phyloP scores from a whole-genome alignment of 2,797 vertebrate genomes.

The Neostethus bicornis region DNA sequence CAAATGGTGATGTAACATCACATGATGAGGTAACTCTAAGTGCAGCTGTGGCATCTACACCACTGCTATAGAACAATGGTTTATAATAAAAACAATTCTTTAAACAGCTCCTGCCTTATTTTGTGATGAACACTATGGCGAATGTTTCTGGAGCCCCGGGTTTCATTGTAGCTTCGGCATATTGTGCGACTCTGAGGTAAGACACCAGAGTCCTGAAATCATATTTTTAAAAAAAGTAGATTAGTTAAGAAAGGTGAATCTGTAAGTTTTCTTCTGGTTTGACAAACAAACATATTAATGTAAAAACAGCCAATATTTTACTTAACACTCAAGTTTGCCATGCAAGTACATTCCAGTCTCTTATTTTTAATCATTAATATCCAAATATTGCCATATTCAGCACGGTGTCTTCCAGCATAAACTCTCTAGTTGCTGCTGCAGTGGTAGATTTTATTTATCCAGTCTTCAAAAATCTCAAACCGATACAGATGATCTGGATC shows the following conservation, averaged over 20 bases:
- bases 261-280: neutral
- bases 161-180: constrained; percentile 85
- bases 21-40: constrained; percentile 75
- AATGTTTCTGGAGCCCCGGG: constrained; percentile 81
- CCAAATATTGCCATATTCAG: constrained; percentile 65
- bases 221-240: neutral
- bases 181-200: constrained; percentile 85
- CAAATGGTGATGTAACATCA: constrained; percentile 67
- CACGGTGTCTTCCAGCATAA: constrained; percentile 88
- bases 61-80: neutral
- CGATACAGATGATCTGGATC: constrained; percentile 77
- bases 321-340: neutral
- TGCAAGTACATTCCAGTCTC: neutral
- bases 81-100: constrained; percentile 8
- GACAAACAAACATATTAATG: neutral
- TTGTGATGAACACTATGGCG: constrained; percentile 84
- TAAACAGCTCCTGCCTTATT: constrained; percentile 80
- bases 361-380: constrained; percentile 9
- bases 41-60: neutral
- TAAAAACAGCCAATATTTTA: no score
- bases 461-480: constrained; percentile 64
- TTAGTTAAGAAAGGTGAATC: neutral
- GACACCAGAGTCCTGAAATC: neutral
- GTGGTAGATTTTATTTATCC: constrained; percentile 82
- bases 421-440: constrained; percentile 85